phyloP scores from a whole-genome alignment of 2,797 vertebrate species.

The Carcharodon carcharias region DNA sequence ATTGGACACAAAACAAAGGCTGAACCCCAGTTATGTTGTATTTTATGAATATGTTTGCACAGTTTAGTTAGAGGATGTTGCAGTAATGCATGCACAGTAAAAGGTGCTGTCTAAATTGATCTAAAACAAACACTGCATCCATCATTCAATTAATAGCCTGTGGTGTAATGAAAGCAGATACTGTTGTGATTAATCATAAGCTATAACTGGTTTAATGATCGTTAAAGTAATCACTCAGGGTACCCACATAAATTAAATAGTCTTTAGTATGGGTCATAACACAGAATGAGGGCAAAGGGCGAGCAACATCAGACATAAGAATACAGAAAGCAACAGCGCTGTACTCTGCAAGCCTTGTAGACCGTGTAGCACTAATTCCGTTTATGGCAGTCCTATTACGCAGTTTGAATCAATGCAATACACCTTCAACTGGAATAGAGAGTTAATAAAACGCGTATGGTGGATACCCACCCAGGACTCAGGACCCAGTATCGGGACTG shows the following conservation, averaged over 20 bases:
- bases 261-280: background rate
- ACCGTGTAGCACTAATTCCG: background rate
- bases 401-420: background rate
- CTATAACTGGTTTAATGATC: constrained; percentile 3
- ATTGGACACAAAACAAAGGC: background rate
- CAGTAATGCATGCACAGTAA: background rate
- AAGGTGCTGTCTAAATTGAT: background rate
- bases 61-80: background rate
- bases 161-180: constrained; percentile 1
- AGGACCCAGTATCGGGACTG: too few species aligned
- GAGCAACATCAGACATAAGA: background rate
- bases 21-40: background rate
- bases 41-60: background rate
- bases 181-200: constrained; percentile 7
- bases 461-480: too few species aligned
- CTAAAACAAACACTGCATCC: background rate
- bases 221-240: background rate
- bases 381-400: background rate
- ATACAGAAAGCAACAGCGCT: background rate
- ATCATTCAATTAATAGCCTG: constrained; percentile 5
- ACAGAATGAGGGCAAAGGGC: background rate
- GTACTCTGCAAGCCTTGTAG: background rate
- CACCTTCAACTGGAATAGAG: background rate
- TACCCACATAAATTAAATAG: background rate
- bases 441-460: too few species aligned